phyloP scores from a whole-genome alignment of 2,113 vertebrate genomes.

The Daboia siamensis region DNA sequence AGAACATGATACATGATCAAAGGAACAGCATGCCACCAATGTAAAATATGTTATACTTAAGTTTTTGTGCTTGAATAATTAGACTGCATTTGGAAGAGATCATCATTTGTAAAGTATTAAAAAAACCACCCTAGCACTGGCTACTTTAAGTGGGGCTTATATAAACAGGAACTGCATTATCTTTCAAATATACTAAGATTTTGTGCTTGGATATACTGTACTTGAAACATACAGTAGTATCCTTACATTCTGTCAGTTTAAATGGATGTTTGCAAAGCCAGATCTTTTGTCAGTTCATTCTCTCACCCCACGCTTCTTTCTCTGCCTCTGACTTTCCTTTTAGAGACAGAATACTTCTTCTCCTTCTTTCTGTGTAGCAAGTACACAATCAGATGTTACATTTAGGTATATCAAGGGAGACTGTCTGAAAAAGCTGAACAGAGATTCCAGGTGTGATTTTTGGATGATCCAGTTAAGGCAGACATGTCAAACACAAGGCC shows the following conservation, averaged over 20 bases:
- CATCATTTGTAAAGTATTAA: background rate
- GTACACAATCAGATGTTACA: background rate
- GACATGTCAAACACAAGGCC: too few species aligned
- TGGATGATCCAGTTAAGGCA: background rate
- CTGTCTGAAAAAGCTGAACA: background rate
- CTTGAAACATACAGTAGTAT: background rate
- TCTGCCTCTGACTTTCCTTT: constrained; percentile 19
- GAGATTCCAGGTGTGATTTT: background rate
- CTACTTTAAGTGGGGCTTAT: background rate
- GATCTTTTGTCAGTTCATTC: background rate
- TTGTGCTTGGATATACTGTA: fast-evolving
- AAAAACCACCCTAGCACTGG: background rate
- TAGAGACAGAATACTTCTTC: background rate
- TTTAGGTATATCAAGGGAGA: background rate
- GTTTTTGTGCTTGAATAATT: background rate
- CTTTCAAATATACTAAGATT: background rate
- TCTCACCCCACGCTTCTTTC: background rate
- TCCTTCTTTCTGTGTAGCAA: background rate
- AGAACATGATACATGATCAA: background rate
- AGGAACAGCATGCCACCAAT: fast-evolving
- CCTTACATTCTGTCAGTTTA: background rate
- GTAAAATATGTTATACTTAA: background rate
- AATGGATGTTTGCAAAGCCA: fast-evolving
- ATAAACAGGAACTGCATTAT: background rate
- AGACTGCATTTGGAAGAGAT: background rate